Evolutionary conservation across 2,113 vertebrate species (phyloP), one percentile per base, ranked within the genome.

Genomic region (Hymenochirus boettgeri): DNA sequence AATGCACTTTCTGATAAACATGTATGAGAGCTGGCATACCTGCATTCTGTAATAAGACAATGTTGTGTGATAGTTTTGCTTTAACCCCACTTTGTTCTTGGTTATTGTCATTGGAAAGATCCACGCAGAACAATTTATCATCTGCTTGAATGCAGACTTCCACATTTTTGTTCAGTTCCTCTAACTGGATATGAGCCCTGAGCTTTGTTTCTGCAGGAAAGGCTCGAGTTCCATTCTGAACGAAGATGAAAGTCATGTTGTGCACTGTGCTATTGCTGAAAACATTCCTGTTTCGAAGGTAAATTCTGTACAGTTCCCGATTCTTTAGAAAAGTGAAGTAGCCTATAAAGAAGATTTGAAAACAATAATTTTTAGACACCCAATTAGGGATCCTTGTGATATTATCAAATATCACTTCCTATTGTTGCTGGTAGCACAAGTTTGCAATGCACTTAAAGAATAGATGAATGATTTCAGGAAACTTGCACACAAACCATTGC

Each of bases 341-440:
- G 58, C 91, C 93, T 95, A 75, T 13, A 69, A 75, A 15, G 6
- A 61, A n/a, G n/a, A n/a, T n/a, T n/a, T n/a, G n/a, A n/a, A n/a
- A n/a, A n/a, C n/a, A n/a, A n/a, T n/a, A n/a, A n/a, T n/a, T n/a
- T n/a, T n/a, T n/a, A n/a, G n/a, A n/a, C n/a, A n/a, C n/a, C n/a
- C n/a, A n/a, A n/a, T n/a, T n/a, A n/a, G n/a, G n/a, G n/a, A n/a
- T n/a, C n/a, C n/a, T n/a, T n/a, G n/a, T n/a, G n/a, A n/a, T n/a
- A n/a, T n/a, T n/a, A n/a, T n/a, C n/a, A n/a, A n/a, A n/a, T n/a
- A n/a, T n/a, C n/a, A n/a, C n/a, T n/a, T n/a, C n/a, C n/a, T n/a
- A n/a, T n/a, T n/a, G n/a, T n/a, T n/a, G n/a, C n/a, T n/a, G n/a
- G n/a, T n/a, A n/a, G n/a, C n/a, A n/a, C n/a, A n/a, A n/a, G n/a